A percentile compares a stretch with the other conserved stretches of the same genome.
phyloP scores from a whole-genome alignment of 2,113 vertebrate species.

The Emydocephalus ijimae region DNA sequence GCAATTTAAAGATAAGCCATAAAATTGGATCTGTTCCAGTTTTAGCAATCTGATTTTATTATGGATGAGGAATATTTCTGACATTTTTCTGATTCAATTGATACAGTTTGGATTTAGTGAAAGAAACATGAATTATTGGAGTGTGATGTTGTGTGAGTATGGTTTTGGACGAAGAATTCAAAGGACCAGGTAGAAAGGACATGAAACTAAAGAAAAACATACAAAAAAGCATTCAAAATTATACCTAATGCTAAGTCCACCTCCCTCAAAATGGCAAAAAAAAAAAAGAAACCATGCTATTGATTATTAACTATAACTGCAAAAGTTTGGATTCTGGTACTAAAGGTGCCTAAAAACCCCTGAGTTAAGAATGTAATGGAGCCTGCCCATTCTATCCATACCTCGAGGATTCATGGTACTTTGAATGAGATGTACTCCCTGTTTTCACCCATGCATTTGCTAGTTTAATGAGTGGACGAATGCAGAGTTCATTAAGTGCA shows the following conservation, averaged over 20 bases:
- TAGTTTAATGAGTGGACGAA: too few species aligned
- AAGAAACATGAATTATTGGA: neutral
- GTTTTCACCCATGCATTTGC: too few species aligned
- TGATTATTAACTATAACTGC: neutral
- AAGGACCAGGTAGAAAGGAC: neutral
- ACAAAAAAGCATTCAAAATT: neutral
- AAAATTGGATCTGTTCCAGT: neutral
- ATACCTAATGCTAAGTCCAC: neutral
- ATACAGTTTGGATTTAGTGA: neutral
- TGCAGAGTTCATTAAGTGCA: too few species aligned
- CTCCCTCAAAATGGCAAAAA: too few species aligned
- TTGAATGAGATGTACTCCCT: too few species aligned
- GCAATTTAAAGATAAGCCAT: neutral
- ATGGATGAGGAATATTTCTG: neutral
- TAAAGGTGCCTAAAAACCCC: neutral
- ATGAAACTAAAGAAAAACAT: neutral
- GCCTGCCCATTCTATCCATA: too few species aligned
- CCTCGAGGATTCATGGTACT: too few species aligned
- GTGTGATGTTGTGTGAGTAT: neutral
- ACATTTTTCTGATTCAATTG: neutral
- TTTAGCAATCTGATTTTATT: neutral
- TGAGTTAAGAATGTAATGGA: too few species aligned
- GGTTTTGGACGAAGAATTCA: neutral
- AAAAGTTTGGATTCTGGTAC: neutral
- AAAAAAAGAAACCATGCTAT: neutral